Conservation (phyloP, 2,797 vertebrate species). For the Oceanodroma leucorhoa region DNA sequence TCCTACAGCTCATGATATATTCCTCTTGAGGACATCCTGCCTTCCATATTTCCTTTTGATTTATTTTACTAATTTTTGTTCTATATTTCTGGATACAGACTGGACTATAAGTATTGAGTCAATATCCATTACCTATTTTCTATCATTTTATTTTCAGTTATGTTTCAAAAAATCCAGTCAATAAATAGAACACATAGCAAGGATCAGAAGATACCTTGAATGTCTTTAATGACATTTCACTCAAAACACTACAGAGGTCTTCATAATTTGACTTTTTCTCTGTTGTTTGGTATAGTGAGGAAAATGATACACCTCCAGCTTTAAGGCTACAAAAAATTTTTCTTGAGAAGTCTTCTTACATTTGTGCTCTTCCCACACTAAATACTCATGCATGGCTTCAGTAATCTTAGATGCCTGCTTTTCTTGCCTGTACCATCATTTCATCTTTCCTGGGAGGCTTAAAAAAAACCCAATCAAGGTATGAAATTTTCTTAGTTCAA, state of each 20-base stretch:
- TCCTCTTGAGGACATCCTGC: neutral
- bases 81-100: neutral
- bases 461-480: neutral
- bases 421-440: neutral
- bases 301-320: neutral
- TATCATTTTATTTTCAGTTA: neutral
- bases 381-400: neutral
- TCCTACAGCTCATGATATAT: neutral
- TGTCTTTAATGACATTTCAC: neutral
- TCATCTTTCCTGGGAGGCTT: neutral
- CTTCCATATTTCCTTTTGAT: neutral
- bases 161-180: neutral
- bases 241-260: neutral
- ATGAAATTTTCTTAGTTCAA: neutral
- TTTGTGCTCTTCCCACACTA: neutral
- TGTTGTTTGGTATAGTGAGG: neutral
- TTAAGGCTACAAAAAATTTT: neutral
- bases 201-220: neutral
- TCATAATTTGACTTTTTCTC: neutral
- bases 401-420: neutral
- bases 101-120: neutral
- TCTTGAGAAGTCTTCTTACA: neutral
- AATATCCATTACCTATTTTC: neutral
- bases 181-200: neutral
- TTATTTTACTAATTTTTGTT: neutral